Conservation (phyloP, 2,113 vertebrate genomes). For the Colossoma macropomum region DNA sequence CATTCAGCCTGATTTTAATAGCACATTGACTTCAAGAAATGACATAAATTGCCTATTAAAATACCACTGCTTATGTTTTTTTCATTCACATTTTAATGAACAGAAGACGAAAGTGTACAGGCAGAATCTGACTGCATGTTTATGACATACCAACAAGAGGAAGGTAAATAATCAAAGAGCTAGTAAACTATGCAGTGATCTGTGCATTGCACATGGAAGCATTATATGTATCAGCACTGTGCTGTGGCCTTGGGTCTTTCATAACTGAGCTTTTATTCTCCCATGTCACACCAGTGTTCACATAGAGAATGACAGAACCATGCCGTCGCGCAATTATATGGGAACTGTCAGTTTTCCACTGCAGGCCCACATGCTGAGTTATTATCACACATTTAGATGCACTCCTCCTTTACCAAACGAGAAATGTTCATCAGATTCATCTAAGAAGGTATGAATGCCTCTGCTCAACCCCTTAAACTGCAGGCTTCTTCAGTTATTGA, state of each 20-base stretch:
- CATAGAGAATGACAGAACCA: neutral
- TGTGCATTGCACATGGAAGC: neutral
- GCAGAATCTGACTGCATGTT: neutral
- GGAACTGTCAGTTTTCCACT: neutral
- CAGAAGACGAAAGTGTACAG: neutral
- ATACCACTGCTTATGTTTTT: neutral
- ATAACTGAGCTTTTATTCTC: neutral
- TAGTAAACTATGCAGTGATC: neutral
- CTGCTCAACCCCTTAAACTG: constrained; percentile 3
- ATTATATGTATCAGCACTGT: neutral
- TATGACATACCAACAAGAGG: neutral
- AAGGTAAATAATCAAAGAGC: neutral
- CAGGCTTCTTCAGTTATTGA: neutral
- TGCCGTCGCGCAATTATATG: neutral
- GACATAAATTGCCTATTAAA: neutral
- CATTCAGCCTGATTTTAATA: neutral
- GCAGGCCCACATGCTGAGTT: neutral
- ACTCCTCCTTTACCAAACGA: no score
- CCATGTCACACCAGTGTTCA: neutral
- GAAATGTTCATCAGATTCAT: constrained; percentile 23
- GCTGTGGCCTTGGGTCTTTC: neutral
- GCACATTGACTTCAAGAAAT: neutral
- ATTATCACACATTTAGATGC: neutral
- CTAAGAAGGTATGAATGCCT: constrained; percentile 17
- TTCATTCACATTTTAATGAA: neutral